Base-by-base conservation (phyloP, 64 coral and sea anemone species). In the Orbicella faveolata region DNA sequence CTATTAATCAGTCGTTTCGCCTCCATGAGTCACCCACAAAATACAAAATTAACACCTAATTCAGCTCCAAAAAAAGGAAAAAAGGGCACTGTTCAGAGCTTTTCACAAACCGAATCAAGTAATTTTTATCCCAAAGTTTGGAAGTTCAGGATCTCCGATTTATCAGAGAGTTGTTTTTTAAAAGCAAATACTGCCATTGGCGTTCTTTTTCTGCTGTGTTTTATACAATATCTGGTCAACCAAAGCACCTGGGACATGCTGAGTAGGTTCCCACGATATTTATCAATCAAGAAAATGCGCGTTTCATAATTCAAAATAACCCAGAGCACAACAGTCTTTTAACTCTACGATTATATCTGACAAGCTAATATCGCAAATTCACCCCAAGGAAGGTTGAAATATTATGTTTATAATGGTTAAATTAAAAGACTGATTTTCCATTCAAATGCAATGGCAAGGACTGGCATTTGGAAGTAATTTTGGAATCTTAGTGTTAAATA, bases 401-500 rank as follows among this genome's bases (percentile, higher is more conserved):
- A 23, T 26, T 11, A 70, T 70, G 9, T 70, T 11, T 11, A 11
- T 11, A n/a, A 9, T 70, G 67, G 9, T 26, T 26, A 70, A 11
- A 70, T 70, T n/a, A 33, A 70, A 70, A 70, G 25, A 70, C 4
- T n/a, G 20, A 70, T 26, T 70, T 70, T 23, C 67, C 25, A 11
- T 70, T 70, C n/a, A 10, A 33, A 70, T 23, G 67, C 67, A 70
- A 70, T 11, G 20, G 55, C 55, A 59, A 59, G 55, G 55, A 1
- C 12, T 59, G 55, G 11, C 2, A 14, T 59, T 59, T 59, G 55
- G 55, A 59, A 26, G 10, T 70, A 26, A 23, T 25, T 9, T 26
- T 2, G n/a, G 57, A n/a, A 79, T 79, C 52, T 79, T 79, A 0
- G 57, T 79, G 77, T 79, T 13, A 79, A 55, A 57, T 57, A n/a